Evolutionary conservation across 1,140 invertebrate species (phyloP).

Genomic region (Sinella curviseta): DNA sequence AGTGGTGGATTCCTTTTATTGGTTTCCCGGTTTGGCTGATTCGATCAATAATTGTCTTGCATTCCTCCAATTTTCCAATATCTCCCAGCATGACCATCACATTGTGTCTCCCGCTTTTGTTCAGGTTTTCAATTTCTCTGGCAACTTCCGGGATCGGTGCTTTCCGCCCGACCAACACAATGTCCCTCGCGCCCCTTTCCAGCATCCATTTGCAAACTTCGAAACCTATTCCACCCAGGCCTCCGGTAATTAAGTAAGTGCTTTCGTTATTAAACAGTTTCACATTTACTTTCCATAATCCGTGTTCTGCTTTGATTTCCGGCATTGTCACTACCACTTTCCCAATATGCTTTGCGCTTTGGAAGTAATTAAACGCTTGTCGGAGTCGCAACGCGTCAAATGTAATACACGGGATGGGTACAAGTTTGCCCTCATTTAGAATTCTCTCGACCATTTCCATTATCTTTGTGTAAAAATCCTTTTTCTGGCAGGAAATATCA

Average conservation of each 20-base stretch:
- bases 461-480: not conserved
- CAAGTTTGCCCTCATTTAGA: not conserved
- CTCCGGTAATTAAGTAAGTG: slow-evolving; percentile 24
- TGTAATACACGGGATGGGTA: not conserved
- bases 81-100: not conserved
- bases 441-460: not conserved
- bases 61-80: not conserved
- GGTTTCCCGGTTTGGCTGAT: not conserved
- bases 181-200: not conserved
- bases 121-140: not conserved
- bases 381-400: not conserved
- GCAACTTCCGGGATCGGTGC: not conserved
- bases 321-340: not conserved
- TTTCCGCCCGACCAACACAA: not conserved
- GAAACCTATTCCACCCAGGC: slow-evolving; percentile 23
- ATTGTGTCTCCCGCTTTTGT: not conserved
- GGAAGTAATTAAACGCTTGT: not conserved
- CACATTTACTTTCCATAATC: not conserved
- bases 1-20: slow-evolving; percentile 10
- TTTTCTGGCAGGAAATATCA: not conserved
- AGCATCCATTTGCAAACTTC: slow-evolving; percentile 13
- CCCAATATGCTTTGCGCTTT: not conserved
- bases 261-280: not conserved
- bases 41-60: not conserved
- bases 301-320: not conserved